These are phyloP conservation scores for Phenganax marumi DNA, from an alignment of 92 coral and sea anemone species.

Conservation along the genomic window DNA sequence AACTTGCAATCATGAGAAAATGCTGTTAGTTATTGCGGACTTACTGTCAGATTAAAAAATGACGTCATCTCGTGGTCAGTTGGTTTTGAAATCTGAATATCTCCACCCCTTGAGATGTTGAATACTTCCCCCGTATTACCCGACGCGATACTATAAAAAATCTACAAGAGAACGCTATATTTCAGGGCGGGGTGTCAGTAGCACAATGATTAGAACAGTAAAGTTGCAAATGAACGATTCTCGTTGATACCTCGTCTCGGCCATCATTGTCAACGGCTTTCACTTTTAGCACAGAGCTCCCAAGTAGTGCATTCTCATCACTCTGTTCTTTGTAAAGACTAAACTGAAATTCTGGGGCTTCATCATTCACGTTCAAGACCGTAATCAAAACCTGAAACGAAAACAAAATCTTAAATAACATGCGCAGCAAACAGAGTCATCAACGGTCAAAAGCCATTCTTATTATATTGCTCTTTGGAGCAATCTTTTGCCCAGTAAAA, in stretches of 20 bases:
- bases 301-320: conserved; percentile 59
- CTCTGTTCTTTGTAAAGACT: conserved; percentile 67
- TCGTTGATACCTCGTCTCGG: not conserved
- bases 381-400: conserved; percentile 45
- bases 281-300: conserved; percentile 64
- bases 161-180: conserved; percentile 6
- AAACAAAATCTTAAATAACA: not conserved
- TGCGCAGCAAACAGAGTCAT: not conserved
- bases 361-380: conserved; percentile 69
- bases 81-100: conserved; percentile 56
- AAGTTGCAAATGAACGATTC: not conserved
- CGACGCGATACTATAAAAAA: conserved; percentile 58
- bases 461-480: too few relatives aligned
- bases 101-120: conserved; percentile 58
- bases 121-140: conserved; percentile 65
- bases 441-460: too few relatives aligned
- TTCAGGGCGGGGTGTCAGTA: too few relatives aligned
- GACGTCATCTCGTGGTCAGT: conserved; percentile 70
- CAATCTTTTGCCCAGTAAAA: too few relatives aligned
- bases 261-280: conserved; percentile 66
- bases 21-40: too few relatives aligned
- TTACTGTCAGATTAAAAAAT: conserved; percentile 64
- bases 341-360: conserved; percentile 61
- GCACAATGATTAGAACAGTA: not conserved
- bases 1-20: not conserved